Percentiles rank a stretch among this genome's conserved stretches.
Evolutionary conservation across 2,113 vertebrate species (phyloP).

Genomic region (Peucedramus taeniatus): DNA sequence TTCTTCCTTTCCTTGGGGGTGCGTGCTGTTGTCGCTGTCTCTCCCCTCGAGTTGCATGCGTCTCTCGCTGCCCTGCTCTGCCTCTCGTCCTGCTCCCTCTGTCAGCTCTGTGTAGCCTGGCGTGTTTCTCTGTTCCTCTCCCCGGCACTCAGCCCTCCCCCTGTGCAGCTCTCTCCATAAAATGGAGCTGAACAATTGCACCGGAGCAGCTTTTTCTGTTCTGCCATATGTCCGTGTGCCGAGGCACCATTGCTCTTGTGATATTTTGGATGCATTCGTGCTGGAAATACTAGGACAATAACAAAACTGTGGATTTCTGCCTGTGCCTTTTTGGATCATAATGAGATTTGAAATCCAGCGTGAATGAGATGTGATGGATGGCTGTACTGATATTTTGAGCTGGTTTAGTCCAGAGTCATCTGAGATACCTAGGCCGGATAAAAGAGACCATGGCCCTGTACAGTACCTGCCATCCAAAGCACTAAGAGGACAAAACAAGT

Average conservation of each 20-base stretch:
- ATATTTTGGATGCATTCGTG: neutral
- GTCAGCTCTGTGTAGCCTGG: neutral
- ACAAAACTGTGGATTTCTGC: neutral
- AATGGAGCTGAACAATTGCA: conserved; percentile 44
- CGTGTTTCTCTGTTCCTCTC: neutral
- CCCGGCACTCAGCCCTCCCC: neutral
- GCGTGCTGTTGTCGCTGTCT: neutral
- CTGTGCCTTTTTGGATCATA: neutral
- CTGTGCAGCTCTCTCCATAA: conserved; percentile 26
- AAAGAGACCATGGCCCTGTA: neutral
- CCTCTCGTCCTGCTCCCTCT: neutral
- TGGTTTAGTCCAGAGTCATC: neutral
- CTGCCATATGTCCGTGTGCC: neutral
- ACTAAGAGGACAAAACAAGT: neutral
- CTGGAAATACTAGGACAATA: neutral
- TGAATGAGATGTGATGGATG: neutral
- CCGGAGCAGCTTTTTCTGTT: neutral
- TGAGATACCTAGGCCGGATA: neutral
- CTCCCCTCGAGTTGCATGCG: neutral
- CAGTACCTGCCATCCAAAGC: neutral
- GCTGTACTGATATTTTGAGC: neutral
- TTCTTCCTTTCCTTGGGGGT: neutral
- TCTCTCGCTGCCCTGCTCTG: neutral
- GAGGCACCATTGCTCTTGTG: neutral
- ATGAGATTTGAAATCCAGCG: neutral